Evolutionary conservation across 53 echinoderm and acorn worm species (phyloP), one percentile per base, ranked within the genome.

Genomic region (Apostichopus leukothele): DNA sequence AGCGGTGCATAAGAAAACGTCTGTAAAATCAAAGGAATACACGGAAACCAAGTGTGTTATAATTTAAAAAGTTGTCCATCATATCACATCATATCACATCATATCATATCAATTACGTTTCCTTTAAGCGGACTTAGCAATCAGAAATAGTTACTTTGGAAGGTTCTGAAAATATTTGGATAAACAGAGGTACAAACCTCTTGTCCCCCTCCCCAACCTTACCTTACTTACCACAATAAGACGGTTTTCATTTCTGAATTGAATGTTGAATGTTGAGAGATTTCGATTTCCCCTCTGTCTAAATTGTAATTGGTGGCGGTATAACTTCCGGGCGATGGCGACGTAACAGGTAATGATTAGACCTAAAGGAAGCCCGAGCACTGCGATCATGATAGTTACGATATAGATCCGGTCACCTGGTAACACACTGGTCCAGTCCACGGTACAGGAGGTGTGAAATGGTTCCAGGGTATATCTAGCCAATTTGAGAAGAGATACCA

Each of bases 381-480:
- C 88, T 23, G 75, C 55, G 3, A 93, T 50, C 10, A 88, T 81
- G 21, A 86, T 60, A 79, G 88, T 83, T 51, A 84, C 57, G 75
- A 93, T 67, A 53, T 91, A 95, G 9, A 81, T 59, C 26, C 88
- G 74, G 51, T 90, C 87, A 19, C 10, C 18, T 50, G 84, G 53
- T 11, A 52, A 26, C 60, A 52, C 55, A 27, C 88, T 89, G 39
- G 57, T 79, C 90, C 93, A 95, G 19, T 90, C 90, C 4, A 95
- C 57, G 6, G 95, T 93, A 26, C 95, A 95, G 16, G 95, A 90
- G 18, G 88, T 66, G 13, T 61, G 68, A 66, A 91, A 95, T 4
- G 88, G 93, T 86, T 95, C 95, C 18, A 88, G 85, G 7, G 75
- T 75, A 81, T 95, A 95, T 4, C 95, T 95, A 53, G 8, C 16